Evolutionary conservation across 2,113 vertebrate genomes (phyloP), one percentile per base, ranked within the genome.

Genomic region (Phasianus colchicus): DNA sequence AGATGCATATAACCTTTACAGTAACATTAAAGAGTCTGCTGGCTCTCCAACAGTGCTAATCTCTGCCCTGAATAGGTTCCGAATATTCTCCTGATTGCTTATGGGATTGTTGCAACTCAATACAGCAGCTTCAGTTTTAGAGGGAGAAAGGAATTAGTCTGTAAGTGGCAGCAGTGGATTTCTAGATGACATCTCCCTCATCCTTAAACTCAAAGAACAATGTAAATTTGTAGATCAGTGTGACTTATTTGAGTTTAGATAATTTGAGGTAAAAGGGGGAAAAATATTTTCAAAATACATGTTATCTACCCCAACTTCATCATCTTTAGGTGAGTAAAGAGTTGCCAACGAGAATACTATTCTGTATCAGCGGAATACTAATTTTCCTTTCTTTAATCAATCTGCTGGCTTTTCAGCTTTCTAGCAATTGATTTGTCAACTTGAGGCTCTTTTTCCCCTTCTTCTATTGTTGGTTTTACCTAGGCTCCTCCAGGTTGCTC

Each of bases 381-480:
- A 86, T 95, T 91, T 88, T 86, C 69, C 69, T 60, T 88, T 76
- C 50, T 86, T 16, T 86, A 47, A 90, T 92, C 86, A 94, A 38
- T 60, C 65, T 86, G 65, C 29, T 81, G 22, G 74, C 65, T 84
- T 92, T 94, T 83, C 79, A 88, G 55, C n/a, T 86, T 89, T 76
- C 64, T 45, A 77, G 78, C 42, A 91, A 86, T 67, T 88, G 85
- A 83, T 95, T 95, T 67, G 50, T 60, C 42, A 58, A 8, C 19
- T 24, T 61, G 25, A 54, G 78, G 55, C 16, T 29, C 2, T 22
- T 48, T 80, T 88, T 83, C 75, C 12, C 55, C 16, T 40, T 16
- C 8, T 78, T 64, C 20, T 38, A 11, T 76, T 85, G 29, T 32
- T 71, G 4, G 47, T 87, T 94, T 86, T 64, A 72, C 15, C 11